Conservation (phyloP, 1,140 invertebrate genomes). For the Mercenaria mercenaria region DNA sequence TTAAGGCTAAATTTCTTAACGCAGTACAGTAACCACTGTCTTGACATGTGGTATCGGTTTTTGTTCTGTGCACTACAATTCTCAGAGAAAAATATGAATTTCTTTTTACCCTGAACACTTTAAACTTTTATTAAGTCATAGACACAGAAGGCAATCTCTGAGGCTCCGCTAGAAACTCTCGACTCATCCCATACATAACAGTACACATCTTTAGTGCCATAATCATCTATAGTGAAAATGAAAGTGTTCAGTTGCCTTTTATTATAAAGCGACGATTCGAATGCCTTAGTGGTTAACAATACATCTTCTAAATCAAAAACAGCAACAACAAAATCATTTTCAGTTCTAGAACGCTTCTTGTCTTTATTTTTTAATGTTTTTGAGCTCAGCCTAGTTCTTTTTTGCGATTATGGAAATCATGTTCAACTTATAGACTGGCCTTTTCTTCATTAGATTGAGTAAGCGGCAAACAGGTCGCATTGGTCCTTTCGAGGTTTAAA, state of each 20-base stretch:
- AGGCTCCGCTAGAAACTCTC: neutral
- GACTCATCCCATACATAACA: slow-evolving; percentile 39
- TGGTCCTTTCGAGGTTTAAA: slow-evolving; percentile 16
- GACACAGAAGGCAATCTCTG: slow-evolving; percentile 34
- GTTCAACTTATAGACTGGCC: neutral
- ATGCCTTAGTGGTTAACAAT: slow-evolving; percentile 10
- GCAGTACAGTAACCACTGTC: slow-evolving; percentile 40
- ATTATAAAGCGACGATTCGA: slow-evolving; percentile 1
- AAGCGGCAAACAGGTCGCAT: slow-evolving; percentile 1
- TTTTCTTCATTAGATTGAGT: neutral
- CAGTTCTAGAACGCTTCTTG: neutral
- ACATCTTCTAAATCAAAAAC: slow-evolving; percentile 44
- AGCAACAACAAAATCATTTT: neutral
- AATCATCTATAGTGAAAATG: slow-evolving; percentile 30
- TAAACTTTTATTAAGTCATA: neutral
- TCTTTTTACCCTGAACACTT: neutral
- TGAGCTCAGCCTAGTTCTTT: neutral
- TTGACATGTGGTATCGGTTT: slow-evolving; percentile 20
- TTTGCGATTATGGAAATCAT: slow-evolving; percentile 14
- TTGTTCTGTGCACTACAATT: slow-evolving; percentile 29
- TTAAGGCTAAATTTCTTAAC: slow-evolving; percentile 3
- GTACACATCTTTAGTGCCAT: neutral
- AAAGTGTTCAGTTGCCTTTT: slow-evolving; percentile 31
- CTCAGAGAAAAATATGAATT: neutral
- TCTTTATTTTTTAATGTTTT: neutral